These are phyloP conservation scores for Orbicella faveolata DNA, from an alignment of 64 coral and sea anemone genomes.

Conservation along the genomic window DNA sequence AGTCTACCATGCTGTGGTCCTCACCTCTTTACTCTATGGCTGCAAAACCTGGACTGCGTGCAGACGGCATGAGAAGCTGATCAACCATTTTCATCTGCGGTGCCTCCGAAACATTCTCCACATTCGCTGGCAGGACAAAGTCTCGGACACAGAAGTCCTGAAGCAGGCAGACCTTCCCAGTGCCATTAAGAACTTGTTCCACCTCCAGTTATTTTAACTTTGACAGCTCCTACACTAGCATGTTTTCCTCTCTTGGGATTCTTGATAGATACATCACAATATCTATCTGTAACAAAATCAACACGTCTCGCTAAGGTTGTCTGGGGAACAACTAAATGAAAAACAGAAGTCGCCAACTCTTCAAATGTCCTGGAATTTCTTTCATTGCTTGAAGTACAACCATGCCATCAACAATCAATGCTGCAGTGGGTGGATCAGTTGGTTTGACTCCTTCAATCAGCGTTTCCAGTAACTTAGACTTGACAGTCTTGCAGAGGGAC, in stretches of 20 bases:
- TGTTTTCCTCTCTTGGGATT: slow-evolving; percentile 47
- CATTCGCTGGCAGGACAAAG: background rate
- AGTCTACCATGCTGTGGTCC: slow-evolving; percentile 12
- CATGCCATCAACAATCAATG: slow-evolving; percentile 64
- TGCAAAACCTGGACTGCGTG: slow-evolving; percentile 24
- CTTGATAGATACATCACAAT: slow-evolving; percentile 46
- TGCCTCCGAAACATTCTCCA: slow-evolving; percentile 16
- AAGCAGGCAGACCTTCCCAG: background rate
- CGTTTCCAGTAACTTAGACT: slow-evolving; percentile 51
- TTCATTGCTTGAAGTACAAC: slow-evolving; percentile 62
- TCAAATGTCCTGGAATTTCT: slow-evolving; percentile 52
- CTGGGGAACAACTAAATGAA: slow-evolving; percentile 14
- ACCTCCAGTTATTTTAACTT: slow-evolving; percentile 46
- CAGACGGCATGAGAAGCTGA: background rate
- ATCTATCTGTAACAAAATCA: slow-evolving; percentile 56
- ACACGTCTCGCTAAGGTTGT: slow-evolving; percentile 1
- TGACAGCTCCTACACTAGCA: slow-evolving; percentile 28
- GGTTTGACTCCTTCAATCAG: slow-evolving; percentile 50
- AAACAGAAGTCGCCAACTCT: slow-evolving; percentile 49
- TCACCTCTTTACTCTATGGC: slow-evolving; percentile 15
- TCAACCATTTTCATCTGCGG: slow-evolving; percentile 7
- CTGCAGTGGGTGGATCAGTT: slow-evolving; percentile 14
- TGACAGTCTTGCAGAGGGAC: slow-evolving; percentile 59
- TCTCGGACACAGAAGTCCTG: slow-evolving; percentile 3
- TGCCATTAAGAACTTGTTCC: slow-evolving; percentile 9